Evolutionary conservation across 2,888 invertebrate genomes (phyloP), one percentile per base, ranked within the genome.

Genomic region (Achlya flavicornis): DNA sequence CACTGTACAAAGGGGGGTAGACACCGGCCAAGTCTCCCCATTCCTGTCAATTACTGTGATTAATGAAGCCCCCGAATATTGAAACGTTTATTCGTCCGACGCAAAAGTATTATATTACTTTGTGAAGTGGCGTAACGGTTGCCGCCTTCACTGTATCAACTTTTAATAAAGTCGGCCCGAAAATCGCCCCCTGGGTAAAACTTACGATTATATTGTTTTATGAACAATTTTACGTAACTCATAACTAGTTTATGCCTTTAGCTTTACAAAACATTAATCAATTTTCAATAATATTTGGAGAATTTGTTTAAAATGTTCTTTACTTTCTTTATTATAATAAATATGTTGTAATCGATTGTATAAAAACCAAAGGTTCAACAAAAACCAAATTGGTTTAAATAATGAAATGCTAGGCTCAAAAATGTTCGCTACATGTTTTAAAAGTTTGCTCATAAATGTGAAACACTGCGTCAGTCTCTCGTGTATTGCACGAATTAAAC

Each of bases 31-130:
- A 84, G 85, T 86, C 83, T 79, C 86, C 60, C 88, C 88, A 87
- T 84, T 85, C 81, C 85, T 90, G 93, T 93, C 93, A 93, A 93
- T 93, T 93, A 92, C 85, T 80, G 85, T 92, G 92, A 93, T 93
- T 92, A 93, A 93, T 93, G 92, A 89, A 89, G 80, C 84, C 84
- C 84, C 82, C 81, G 89, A 91, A 92, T 92, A 93, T 93, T 92
- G 91, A 91, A 93, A 90, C 90, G 90, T 91, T 91, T 90, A 91
- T 89, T 89, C 85, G 87, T 86, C 85, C 87, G 83, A 83, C 84
- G 84, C 85, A 84, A 87, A 90, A 89, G 90, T 91, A 90, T 91
- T 85, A 90, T 86, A 90, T 88, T 87, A 89, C 89, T 87, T 86
- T 75, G 79, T 79, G 81, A 87, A 89, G 83, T 82, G 79, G 78